Conservation (phyloP, 2,113 vertebrate species). For the Toxotes jaculatrix region DNA sequence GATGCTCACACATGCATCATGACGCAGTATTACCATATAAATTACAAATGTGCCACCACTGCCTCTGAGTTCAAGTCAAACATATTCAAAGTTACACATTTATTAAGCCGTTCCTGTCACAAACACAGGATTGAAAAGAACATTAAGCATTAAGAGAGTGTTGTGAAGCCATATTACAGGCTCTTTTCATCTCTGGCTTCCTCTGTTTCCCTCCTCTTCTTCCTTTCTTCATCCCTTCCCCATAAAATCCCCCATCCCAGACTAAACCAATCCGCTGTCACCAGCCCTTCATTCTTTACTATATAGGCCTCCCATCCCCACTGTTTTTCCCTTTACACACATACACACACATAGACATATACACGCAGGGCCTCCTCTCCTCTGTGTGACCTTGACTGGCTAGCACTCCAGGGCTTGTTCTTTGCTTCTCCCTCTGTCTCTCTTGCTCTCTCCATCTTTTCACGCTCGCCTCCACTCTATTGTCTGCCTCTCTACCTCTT, state of each 20-base stretch:
- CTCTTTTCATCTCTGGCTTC: constrained; percentile 58
- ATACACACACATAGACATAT: constrained; percentile 33
- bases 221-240: constrained; percentile 41
- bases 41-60: background rate
- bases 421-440: constrained; percentile 66
- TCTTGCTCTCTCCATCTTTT: constrained; percentile 66
- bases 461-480: constrained; percentile 61
- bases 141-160: constrained; percentile 23
- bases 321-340: constrained; percentile 45
- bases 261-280: constrained; percentile 69
- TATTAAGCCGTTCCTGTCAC: constrained; percentile 32
- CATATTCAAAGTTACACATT: constrained; percentile 28
- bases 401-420: constrained; percentile 78
- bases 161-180: constrained; percentile 51
- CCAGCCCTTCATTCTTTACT: constrained; percentile 49
- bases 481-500: constrained; percentile 62
- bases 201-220: constrained; percentile 18
- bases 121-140: background rate
- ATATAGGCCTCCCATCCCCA: constrained; percentile 52
- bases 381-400: constrained; percentile 82
- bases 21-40: background rate
- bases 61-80: constrained; percentile 20
- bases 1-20: too few species aligned
- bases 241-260: constrained; percentile 44
- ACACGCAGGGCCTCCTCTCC: constrained; percentile 72